Conservation (phyloP, 2,113 vertebrate species). For the Acanthisitta chloris region DNA sequence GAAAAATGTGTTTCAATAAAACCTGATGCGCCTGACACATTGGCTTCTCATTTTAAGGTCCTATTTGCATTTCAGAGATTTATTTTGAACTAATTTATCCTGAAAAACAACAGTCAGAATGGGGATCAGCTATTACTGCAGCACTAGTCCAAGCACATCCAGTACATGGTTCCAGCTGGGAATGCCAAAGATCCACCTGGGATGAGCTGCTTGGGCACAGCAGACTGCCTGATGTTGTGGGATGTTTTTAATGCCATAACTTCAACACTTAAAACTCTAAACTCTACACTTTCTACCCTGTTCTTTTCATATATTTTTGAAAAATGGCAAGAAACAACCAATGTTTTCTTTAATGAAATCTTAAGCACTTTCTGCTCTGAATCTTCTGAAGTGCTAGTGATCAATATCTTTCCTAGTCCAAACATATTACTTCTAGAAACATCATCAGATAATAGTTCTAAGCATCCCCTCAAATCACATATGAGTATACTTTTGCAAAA, state of each 20-base stretch:
- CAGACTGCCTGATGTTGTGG: background rate
- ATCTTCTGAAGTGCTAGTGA: background rate
- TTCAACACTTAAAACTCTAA: background rate
- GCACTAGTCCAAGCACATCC: background rate
- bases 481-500: background rate
- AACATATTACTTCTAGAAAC: background rate
- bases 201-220: background rate
- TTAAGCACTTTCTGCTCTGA: background rate
- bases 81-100: background rate
- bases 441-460: conserved; percentile 9
- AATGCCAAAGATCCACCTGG: background rate
- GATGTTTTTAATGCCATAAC: background rate
- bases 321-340: background rate
- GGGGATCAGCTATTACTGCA: background rate
- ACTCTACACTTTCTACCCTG: background rate
- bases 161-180: background rate
- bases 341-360: conserved; percentile 11
- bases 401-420: background rate
- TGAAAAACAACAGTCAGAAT: background rate
- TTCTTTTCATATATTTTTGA: background rate
- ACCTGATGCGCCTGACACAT: background rate
- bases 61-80: background rate
- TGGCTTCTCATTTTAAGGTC: background rate
- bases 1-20: background rate
- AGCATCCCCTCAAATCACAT: background rate